Conservation (phyloP, 2,888 invertebrate genomes). For the Diplazon laetatorius region DNA sequence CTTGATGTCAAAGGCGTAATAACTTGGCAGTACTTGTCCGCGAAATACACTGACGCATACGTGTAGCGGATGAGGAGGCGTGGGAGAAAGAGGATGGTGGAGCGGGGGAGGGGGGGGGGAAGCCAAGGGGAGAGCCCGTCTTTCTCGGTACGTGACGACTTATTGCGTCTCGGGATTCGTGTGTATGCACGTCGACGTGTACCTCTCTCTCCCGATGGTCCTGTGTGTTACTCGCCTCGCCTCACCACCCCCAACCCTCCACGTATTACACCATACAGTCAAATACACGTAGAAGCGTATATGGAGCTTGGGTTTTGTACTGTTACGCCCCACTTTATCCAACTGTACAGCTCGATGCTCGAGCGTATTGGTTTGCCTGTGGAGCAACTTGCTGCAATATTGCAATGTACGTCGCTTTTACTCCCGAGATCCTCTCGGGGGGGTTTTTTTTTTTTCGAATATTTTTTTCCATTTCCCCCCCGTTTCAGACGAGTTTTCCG, state of each 20-base stretch:
- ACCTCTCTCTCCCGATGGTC: slow-evolving; percentile 22
- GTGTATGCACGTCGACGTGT: slow-evolving; percentile 50
- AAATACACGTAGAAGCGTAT: slow-evolving; percentile 18
- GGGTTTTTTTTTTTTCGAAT: too few relatives aligned
- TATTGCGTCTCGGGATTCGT: slow-evolving; percentile 63
- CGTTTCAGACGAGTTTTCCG: slow-evolving; percentile 36
- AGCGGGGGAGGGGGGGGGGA: slow-evolving; percentile 29
- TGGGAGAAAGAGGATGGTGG: slow-evolving; percentile 31
- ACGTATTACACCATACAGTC: slow-evolving; percentile 31
- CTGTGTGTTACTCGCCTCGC: too few relatives aligned
- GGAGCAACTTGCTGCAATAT: slow-evolving; percentile 54
- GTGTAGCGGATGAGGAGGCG: slow-evolving; percentile 2
- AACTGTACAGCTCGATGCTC: slow-evolving; percentile 29
- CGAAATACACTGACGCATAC: slow-evolving; percentile 54
- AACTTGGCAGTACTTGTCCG: slow-evolving; percentile 72
- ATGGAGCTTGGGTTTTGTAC: slow-evolving; percentile 16
- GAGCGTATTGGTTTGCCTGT: slow-evolving; percentile 49
- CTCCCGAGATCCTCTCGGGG: slow-evolving; percentile 4
- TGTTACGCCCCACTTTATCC: slow-evolving; percentile 33
- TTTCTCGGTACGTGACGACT: slow-evolving; percentile 64
- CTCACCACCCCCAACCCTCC: too few relatives aligned
- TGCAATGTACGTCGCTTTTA: slow-evolving; percentile 39
- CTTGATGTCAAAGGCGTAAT: slow-evolving; percentile 76
- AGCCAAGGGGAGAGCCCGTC: slow-evolving; percentile 31
- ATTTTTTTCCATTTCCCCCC: too few relatives aligned